Evolutionary conservation across 2,888 invertebrate genomes (phyloP), one percentile per base, ranked within the genome.

Genomic region (Masnerella sp.): DNA sequence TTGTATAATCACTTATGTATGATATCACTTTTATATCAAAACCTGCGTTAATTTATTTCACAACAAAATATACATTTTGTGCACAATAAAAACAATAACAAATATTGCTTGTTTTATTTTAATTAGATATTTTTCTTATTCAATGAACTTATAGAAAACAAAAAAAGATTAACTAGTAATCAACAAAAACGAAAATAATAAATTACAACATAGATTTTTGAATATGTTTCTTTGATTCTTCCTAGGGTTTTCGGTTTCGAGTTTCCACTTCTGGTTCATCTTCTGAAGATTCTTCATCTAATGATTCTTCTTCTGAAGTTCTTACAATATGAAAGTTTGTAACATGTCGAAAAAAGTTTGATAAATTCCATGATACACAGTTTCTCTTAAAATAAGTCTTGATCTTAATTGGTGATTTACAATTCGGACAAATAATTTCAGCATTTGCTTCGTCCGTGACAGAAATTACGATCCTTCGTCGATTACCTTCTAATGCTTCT

Each of bases 281-380:
- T n/a, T n/a, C n/a, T n/a, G n/a, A n/a, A n/a, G n/a, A n/a, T n/a
- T 42, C 42, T n/a, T 5, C 11, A 32, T 32, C 32, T 9, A 2
- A 32, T 25, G 25, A 25, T 43, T 43, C 22, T 22, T 43, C 43
- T 11, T 2, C 3, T 22, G 43, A 3, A 8, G 2, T 11, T 14
- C 11, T 1, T 22, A 5, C 43, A 4, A 22, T 22, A 9, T 47
- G 45, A 25, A 28, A 8, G 9, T 28, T 25, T 30, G 9, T 5
- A 49, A 49, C n/a, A 20, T 49, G 49, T 18, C 34, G 18, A 32
- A 14, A 32, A 20, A 49, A 49, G 18, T 49, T 49, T 22, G 43
- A 43, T 12, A 43, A 12, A 22, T 43, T 43, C 25, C 43, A 43
- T 5, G 11, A 42, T 1, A 18, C 5, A 11, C 5, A 1, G 22